Evolutionary conservation across 2,113 vertebrate species (phyloP).

Genomic region (Rhynchomys soricoides): DNA sequence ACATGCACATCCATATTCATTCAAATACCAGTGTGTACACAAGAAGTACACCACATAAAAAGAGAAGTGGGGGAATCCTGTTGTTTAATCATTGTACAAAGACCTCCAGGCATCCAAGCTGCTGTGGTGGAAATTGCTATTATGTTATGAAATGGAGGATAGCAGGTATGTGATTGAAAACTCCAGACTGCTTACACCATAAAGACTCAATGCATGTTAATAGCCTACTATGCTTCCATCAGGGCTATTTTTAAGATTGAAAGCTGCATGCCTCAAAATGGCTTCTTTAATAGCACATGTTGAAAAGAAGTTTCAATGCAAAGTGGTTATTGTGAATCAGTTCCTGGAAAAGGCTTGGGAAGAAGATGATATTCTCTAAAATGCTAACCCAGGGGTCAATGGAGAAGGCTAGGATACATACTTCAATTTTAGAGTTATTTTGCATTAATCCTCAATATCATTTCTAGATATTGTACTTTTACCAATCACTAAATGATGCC

Average conservation of each 20-base stretch:
- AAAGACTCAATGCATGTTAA: background rate
- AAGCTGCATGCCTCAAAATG: background rate
- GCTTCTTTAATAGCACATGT: background rate
- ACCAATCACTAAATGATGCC: background rate
- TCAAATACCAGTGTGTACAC: background rate
- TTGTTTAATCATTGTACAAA: background rate
- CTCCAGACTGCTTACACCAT: background rate
- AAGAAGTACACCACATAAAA: background rate
- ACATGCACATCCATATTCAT: background rate
- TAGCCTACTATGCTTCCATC: background rate
- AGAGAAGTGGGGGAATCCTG: rapidly evolving
- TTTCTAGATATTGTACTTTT: rapidly evolving
- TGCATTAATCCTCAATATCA: background rate
- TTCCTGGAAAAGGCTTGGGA: background rate
- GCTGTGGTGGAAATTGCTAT: background rate
- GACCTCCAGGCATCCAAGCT: background rate
- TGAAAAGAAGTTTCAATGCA: background rate
- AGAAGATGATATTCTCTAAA: background rate
- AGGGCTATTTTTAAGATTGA: background rate
- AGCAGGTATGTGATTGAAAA: background rate
- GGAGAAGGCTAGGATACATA: rapidly evolving
- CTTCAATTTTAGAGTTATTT: too few species aligned
- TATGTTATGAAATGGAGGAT: background rate
- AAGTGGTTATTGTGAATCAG: background rate
- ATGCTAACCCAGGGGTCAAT: background rate